Conservation (phyloP, 2,113 vertebrate genomes). For the Oryctolagus cuniculus region mOryCun1.1 NC_091439.1:50398501-50399000, state of each 20-base stretch:
- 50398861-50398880: slow-evolving; percentile 98
- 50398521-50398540: slow-evolving; percentile 99
- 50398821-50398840: slow-evolving; percentile 98
- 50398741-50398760: slow-evolving; percentile 97
- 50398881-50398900: slow-evolving; percentile 99
- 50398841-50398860: slow-evolving; percentile 96
- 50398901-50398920: slow-evolving; percentile 95
- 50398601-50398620: slow-evolving; percentile 97
- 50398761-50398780: slow-evolving; percentile 99
- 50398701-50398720: slow-evolving; percentile 95
- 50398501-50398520: slow-evolving; percentile 96
- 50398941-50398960: slow-evolving; percentile 93
- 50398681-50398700: slow-evolving; percentile 96
- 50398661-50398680: slow-evolving; percentile 96
- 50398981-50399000: slow-evolving; percentile 97
- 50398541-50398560: slow-evolving; percentile 97
- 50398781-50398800: slow-evolving; percentile 96
- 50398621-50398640: slow-evolving; percentile 90
- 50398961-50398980: slow-evolving; percentile 98
- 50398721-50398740: slow-evolving; percentile 93
- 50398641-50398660: slow-evolving; percentile 97
- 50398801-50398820: slow-evolving; percentile 98
- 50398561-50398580: slow-evolving; percentile 97
- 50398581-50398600: slow-evolving; percentile 98
- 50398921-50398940: slow-evolving; percentile 92